Conservation (phyloP, 2,113 vertebrate species). For the Eupsittula cactorum region DNA sequence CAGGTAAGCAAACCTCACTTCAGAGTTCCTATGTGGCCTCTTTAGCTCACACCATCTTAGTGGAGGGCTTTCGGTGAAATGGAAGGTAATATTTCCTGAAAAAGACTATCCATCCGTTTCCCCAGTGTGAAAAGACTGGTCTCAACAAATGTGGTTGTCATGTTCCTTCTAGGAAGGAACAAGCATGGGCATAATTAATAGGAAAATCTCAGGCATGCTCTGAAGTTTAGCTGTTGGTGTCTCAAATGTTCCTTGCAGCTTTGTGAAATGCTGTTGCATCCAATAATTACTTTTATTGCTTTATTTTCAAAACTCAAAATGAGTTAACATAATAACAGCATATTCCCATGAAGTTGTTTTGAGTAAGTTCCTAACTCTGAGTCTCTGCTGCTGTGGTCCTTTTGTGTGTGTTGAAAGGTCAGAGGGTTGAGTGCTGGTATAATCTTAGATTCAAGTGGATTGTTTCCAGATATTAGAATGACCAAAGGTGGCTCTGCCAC, state of each 20-base stretch:
- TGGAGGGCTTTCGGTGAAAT: neutral
- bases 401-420: neutral
- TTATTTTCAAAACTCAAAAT: neutral
- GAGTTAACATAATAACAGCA: neutral
- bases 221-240: neutral
- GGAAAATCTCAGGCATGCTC: neutral
- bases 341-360: neutral
- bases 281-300: neutral
- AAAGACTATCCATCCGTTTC: neutral
- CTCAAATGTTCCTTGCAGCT: neutral
- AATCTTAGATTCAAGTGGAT: neutral
- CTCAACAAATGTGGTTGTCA: fast-evolving
- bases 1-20: neutral
- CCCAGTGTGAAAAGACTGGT: fast-evolving
- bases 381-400: neutral
- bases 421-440: neutral
- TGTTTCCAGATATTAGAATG: neutral
- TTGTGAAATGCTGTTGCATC: neutral
- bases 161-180: neutral
- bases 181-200: neutral
- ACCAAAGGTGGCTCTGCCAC: neutral
- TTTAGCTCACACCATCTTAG: neutral
- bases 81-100: neutral
- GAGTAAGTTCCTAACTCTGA: neutral
- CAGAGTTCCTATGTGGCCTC: neutral